Evolutionary conservation across 2,797 vertebrate species (phyloP).

Genomic region (Gymnoscopelus braueri): DNA sequence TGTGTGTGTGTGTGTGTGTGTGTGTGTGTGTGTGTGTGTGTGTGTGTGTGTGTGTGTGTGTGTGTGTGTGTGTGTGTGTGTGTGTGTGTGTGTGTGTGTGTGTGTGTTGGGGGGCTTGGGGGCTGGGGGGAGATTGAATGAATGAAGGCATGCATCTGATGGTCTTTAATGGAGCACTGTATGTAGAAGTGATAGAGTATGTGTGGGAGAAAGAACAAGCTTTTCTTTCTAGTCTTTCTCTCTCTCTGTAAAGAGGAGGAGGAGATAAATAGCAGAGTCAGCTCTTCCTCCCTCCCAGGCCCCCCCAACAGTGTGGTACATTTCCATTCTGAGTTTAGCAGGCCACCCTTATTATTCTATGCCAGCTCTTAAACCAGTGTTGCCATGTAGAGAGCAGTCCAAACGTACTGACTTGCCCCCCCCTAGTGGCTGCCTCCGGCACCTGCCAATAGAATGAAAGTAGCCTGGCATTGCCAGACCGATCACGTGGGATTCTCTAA

Average conservation of each 20-base stretch:
- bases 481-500: too few species aligned
- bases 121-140: background rate
- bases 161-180: slow-evolving; percentile 6
- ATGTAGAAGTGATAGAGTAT: slow-evolving; percentile 23
- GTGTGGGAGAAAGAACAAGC: slow-evolving; percentile 44
- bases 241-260: slow-evolving; percentile 20
- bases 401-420: slow-evolving; percentile 25
- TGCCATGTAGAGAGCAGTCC: background rate
- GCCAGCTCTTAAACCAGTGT: slow-evolving; percentile 13
- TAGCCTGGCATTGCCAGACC: too few species aligned
- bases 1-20: background rate
- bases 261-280: slow-evolving; percentile 40
- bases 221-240: slow-evolving; percentile 41
- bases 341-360: background rate
- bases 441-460: background rate
- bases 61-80: slow-evolving; percentile 1
- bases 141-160: background rate
- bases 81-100: slow-evolving; percentile 4
- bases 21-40: slow-evolving; percentile 11
- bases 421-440: slow-evolving; percentile 27
- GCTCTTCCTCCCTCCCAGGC: slow-evolving; percentile 8
- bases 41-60: slow-evolving; percentile 5
- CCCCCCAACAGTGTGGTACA: slow-evolving; percentile 19
- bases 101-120: slow-evolving; percentile 1
- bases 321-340: slow-evolving; percentile 32